phyloP scores from a whole-genome alignment of 2,113 vertebrate species.

The Genyomyrus donnyi region DNA sequence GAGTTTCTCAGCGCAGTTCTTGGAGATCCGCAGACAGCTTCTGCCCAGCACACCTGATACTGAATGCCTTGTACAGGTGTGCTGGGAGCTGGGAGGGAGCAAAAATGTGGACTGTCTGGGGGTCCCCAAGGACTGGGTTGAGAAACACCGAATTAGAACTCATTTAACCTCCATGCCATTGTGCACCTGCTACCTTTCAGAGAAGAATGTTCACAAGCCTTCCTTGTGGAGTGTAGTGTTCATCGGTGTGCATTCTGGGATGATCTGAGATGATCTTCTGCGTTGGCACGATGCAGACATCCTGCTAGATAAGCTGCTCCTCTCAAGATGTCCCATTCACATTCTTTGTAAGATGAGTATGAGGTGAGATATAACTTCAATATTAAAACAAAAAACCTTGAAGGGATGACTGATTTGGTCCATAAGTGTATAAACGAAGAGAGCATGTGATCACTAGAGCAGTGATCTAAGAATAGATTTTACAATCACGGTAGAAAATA shows the following conservation, averaged over 20 bases:
- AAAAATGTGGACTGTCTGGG: background rate
- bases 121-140: background rate
- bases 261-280: background rate
- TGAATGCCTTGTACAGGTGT: background rate
- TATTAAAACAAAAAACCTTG: background rate
- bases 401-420: background rate
- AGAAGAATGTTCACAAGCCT: background rate
- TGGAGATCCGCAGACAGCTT: background rate
- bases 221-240: background rate
- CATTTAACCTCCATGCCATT: background rate
- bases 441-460: background rate
- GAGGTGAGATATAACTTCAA: background rate
- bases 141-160: background rate
- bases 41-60: background rate
- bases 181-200: background rate
- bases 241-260: background rate
- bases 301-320: background rate
- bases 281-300: background rate
- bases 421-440: background rate
- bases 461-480: background rate
- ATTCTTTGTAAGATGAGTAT: background rate
- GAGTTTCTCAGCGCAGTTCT: background rate
- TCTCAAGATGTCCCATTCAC: background rate
- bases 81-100: background rate
- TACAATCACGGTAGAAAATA: background rate